Conservation (phyloP, 1,140 invertebrate species). For the Zaprionus davidi region DNA sequence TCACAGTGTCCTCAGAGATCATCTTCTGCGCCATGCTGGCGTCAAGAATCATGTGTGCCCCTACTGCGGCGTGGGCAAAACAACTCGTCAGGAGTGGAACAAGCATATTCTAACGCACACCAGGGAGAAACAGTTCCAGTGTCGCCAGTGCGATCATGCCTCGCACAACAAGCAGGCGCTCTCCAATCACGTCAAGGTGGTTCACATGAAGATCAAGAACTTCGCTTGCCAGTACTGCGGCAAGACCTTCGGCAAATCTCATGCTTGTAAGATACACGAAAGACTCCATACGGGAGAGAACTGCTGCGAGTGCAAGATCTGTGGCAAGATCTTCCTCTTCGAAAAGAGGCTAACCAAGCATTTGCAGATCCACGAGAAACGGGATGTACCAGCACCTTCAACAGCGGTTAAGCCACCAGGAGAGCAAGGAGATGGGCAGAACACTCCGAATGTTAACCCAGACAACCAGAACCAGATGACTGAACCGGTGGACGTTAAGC, state of each 20-base stretch:
- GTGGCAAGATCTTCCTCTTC: conserved; percentile 75
- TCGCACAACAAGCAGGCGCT: conserved; percentile 78
- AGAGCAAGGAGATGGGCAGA: conserved; percentile 29
- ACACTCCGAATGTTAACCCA: neutral
- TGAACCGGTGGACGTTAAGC: conserved; percentile 38
- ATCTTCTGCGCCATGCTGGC: conserved; percentile 77
- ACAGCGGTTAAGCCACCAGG: conserved; percentile 40
- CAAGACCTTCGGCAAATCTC: conserved; percentile 78
- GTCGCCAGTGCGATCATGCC: conserved; percentile 74
- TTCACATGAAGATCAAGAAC: conserved; percentile 80
- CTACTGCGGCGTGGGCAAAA: conserved; percentile 79
- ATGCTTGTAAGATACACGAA: conserved; percentile 81
- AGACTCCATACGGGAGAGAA: conserved; percentile 85
- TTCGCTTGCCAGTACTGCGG: conserved; percentile 80
- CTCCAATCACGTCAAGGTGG: conserved; percentile 75
- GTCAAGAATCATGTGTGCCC: conserved; percentile 82
- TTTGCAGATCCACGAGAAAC: conserved; percentile 76
- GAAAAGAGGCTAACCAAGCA: conserved; percentile 75
- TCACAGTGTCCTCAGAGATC: conserved; percentile 73
- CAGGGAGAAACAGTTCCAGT: conserved; percentile 77
- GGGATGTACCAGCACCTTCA: conserved; percentile 63
- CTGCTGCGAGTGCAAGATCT: conserved; percentile 79
- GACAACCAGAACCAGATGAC: conserved; percentile 24
- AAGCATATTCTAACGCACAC: conserved; percentile 80
- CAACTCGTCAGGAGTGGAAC: conserved; percentile 78